Evolutionary conservation across 2,113 vertebrate genomes (phyloP), one percentile per base, ranked within the genome.

Genomic region (Rutilus rutilus): DNA sequence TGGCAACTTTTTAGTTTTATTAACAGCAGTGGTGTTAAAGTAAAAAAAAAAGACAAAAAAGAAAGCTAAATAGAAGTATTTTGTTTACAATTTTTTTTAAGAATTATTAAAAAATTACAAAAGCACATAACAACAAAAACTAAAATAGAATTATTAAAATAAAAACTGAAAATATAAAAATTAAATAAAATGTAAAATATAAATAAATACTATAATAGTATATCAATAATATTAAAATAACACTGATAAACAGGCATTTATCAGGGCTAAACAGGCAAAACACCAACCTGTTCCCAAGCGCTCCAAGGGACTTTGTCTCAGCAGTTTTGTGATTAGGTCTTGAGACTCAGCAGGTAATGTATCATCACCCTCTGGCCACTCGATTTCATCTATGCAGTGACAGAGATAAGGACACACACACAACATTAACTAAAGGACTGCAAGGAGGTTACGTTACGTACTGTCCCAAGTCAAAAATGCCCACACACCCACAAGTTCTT

Each of bases 301-400:
- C n/a, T 99, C 98, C 62, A 97, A 91, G 0, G 98, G 96, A 89
- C 95, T 96, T 86, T 98, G 97, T 42, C 94, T 94, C 67, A 99
- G 94, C 54, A 99, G 87, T 11, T 95, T 93, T 0, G 91, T 97
- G 94, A 99, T 99, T 67, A 99, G 94, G 86, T 98, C 97, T 90
- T 99, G 97, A 85, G 97, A 94, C 0, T 99, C 97, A 0, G 91
- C 76, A 0, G 97, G 97, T 45, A 99, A 95, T 14, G 97, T 94
- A 14, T 99, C 97, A 0, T 99, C 98, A 2, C 97, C 98, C 1
- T 97, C 97, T 0, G 98, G 98, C 98, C 98, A 99, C 82, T 98
- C 95, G 21, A 99, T 97, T 75, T 98, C 97, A 91, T 99, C 98
- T 99, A 83, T 10, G 86, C 2, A 45, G 50, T 12, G 23, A 73